Conservation (phyloP, 1,140 invertebrate species). For the Telenomus remus region DNA sequence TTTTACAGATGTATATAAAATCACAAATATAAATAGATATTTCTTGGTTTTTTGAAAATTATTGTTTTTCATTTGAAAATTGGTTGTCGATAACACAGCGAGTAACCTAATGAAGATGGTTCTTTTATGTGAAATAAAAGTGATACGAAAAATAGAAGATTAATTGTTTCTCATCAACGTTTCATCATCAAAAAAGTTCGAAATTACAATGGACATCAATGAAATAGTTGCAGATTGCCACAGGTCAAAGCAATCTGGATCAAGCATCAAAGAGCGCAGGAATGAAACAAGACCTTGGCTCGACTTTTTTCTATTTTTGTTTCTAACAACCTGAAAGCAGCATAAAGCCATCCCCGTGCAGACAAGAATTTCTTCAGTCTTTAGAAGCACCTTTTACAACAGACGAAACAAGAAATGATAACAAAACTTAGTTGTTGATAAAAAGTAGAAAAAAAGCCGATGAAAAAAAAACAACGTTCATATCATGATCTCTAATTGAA, state of each 20-base stretch:
- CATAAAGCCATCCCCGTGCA: constrained; percentile 24
- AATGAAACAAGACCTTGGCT: constrained; percentile 39
- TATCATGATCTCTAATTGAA: constrained; percentile 3
- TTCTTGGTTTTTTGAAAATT: too few relatives aligned
- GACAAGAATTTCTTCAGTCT: constrained; percentile 22
- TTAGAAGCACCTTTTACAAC: constrained; percentile 28
- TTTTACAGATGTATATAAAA: too few relatives aligned
- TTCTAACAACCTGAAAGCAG: constrained; percentile 32
- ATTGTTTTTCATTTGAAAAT: too few relatives aligned
- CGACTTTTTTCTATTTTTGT: constrained; percentile 32
- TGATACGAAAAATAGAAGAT: neutral
- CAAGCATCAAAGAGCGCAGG: constrained; percentile 34
- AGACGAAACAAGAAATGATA: constrained; percentile 24
- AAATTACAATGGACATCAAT: constrained; percentile 40
- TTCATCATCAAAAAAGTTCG: constrained; percentile 13
- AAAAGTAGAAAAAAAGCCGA: constrained; percentile 1
- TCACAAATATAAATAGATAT: too few relatives aligned
- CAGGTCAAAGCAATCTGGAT: constrained; percentile 38
- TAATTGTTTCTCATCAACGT: constrained; percentile 4
- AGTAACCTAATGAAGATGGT: too few relatives aligned
- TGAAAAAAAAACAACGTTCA: constrained; percentile 1
- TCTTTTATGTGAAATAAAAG: too few relatives aligned
- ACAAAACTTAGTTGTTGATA: constrained; percentile 8
- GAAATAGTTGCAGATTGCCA: constrained; percentile 41
- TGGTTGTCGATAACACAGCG: too few relatives aligned